Percentiles rank a stretch among this genome's conserved stretches.
These are phyloP conservation scores for Acanthiza pusilla DNA, from an alignment of 2,797 vertebrate species.

Conservation along the genomic window DNA sequence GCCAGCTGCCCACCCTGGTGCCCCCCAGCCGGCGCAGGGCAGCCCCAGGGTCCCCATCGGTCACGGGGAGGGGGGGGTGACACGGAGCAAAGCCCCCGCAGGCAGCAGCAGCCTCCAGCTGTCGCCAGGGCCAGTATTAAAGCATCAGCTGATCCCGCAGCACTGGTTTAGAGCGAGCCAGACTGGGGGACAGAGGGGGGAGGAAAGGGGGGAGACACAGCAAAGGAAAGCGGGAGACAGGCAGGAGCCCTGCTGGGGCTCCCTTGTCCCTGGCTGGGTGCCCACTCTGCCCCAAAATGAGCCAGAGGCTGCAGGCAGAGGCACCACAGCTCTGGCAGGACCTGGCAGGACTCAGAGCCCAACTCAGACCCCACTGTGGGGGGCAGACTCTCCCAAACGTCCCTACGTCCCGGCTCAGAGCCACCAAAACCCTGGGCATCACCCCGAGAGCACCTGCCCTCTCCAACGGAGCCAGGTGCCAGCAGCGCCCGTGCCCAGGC, in stretches of 20 bases:
- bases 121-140: constrained; percentile 49
- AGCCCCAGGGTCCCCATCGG: neutral
- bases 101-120: constrained; percentile 55
- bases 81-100: constrained; percentile 7
- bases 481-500: neutral
- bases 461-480: fast-evolving
- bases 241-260: neutral
- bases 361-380: neutral
- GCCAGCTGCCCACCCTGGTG: neutral
- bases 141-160: constrained; percentile 36
- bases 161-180: constrained; percentile 9
- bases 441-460: neutral
- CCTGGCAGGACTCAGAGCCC: neutral
- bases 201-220: neutral
- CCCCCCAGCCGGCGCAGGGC: neutral
- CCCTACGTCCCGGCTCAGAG: fast-evolving
- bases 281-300: neutral
- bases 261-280: neutral
- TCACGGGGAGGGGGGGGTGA: neutral
- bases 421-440: neutral
- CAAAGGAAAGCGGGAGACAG: fast-evolving
- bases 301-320: neutral
- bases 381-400: neutral
- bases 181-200: neutral
- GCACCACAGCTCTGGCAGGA: fast-evolving